Percentiles rank a stretch among this genome's conserved stretches.
These are phyloP conservation scores for Donacobius atricapilla DNA, from an alignment of 2,113 vertebrate species.

Conservation along the genomic window DNA sequence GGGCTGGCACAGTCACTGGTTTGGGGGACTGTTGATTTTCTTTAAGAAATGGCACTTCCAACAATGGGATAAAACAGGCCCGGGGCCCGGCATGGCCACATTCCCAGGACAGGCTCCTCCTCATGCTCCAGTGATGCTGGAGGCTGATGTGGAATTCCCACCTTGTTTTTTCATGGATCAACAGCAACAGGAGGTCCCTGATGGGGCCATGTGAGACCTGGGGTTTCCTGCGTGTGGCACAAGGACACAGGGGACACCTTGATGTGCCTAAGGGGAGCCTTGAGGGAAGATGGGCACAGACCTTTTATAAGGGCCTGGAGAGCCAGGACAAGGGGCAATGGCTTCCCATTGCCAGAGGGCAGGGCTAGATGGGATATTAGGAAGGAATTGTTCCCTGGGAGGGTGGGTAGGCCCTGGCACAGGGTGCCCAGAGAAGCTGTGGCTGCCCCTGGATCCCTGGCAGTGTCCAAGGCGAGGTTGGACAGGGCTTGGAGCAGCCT, in stretches of 20 bases:
- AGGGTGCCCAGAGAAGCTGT: background rate
- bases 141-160: background rate
- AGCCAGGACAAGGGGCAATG: background rate
- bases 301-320: background rate
- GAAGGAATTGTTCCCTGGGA: background rate
- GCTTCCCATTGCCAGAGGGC: background rate
- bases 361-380: background rate
- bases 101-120: background rate
- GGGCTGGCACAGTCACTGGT: background rate
- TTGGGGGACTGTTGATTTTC: background rate
- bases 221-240: rapidly evolving
- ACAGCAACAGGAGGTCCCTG: rapidly evolving
- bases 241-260: background rate
- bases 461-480: background rate
- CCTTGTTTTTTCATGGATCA: rapidly evolving
- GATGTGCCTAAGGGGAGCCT: background rate
- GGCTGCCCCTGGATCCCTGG: background rate
- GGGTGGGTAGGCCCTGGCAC: background rate
- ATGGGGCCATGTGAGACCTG: rapidly evolving
- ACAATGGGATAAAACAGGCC: background rate
- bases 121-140: background rate
- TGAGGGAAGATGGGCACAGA: background rate
- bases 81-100: rapidly evolving
- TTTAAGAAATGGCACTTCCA: background rate
- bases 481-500: rapidly evolving